Base-by-base conservation (phyloP, 2,797 vertebrate genomes). In the Petrocephalus schoutedeni region DNA sequence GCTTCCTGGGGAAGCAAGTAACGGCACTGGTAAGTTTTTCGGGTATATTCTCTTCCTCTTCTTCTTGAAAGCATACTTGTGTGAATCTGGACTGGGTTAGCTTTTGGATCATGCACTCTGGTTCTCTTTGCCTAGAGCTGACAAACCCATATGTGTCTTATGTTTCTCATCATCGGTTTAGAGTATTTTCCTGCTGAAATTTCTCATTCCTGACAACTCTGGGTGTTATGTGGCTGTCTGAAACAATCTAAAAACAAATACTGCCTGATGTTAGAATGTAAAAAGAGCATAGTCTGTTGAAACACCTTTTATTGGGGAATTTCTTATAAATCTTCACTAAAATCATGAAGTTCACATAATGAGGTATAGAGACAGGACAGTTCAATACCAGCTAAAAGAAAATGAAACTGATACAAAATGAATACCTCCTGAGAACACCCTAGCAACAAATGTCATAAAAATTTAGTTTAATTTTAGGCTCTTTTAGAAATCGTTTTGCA, bases 1-100 rank as follows among this genome's bases (percentile, higher is more conserved):
- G 96, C 97, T 98, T 99, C 97, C 97, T 97, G 97, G 97, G 95
- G 97, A 99, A 98, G 97, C 93, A 93, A 95, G 90, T 91, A 92
- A 95, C 92, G 95, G 97, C 96, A 93, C 97, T 95, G 98, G 98
- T 99, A 94, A 98, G 98, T 98, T 97, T 96, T 94, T 58, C 88
- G 87, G 86, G 87, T 56, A 56, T 89, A 90, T 82, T 90, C 89
- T 93, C 88, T 94, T 93, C 91, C 82, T 89, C 64, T 84, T 88
- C 88, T 77, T 49, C 80, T 54, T 87, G 32, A 89, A 85, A 87
- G 88, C 92, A 84, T 91, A 84, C 83, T 85, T 88, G 86, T 88
- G 64, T 89, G 89, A 80, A 54, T 83, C 74, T 87, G 85, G 87
- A 88, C 87, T 88, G 87, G 87, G 89, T 56, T 21, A 77, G 21